Evolutionary conservation across 2,797 vertebrate species (phyloP), one percentile per base, ranked within the genome.

Genomic region (Periparus ater): DNA sequence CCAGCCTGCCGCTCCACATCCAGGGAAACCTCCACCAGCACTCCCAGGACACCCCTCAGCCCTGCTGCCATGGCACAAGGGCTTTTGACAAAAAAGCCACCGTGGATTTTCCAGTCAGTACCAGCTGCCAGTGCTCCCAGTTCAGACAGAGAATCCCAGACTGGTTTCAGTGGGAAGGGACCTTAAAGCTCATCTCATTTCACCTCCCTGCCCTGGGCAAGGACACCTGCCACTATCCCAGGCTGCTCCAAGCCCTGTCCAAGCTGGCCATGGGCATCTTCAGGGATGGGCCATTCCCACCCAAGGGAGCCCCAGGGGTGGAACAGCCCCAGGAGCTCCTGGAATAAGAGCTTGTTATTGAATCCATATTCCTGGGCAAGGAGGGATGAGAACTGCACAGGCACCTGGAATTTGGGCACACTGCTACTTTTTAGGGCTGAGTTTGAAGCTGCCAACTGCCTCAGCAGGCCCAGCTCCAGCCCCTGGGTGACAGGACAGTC

Each of bases 91-190:
- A 30, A 27, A 55, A 63, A 51, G 13, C 4, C 32, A 29, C 30
- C 2, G 0, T 0, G 1, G 4, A 44, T 18, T 12, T 50, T 73
- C 61, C 4, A 1, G 47, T 34, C 1, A 1, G 15, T 3, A 1
- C 34, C 60, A 61, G 11, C 15, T 73, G 27, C 53, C 45, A 44
- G 36, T 36, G 8, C 47, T 83, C 48, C 74, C 27, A 6, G 38
- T 7, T 44, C 29, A n/a, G 72, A 44, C n/a, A 51, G 1, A 23
- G 27, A 23, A 16, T 50, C 25, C 40, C 79, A 38, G 20, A 13
- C 4, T 40, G 36, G 23, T 45, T n/a, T 51, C 27, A 32, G 7
- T 19, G 36, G 50, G 44, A 76, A 29, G 23, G 19, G 10, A 54
- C 32, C 34, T 42, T 30, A 81, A 40, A 61, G 17, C 30, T 18